Base-by-base conservation (phyloP, 2,797 vertebrate genomes). In the Pangasius djambal region DNA sequence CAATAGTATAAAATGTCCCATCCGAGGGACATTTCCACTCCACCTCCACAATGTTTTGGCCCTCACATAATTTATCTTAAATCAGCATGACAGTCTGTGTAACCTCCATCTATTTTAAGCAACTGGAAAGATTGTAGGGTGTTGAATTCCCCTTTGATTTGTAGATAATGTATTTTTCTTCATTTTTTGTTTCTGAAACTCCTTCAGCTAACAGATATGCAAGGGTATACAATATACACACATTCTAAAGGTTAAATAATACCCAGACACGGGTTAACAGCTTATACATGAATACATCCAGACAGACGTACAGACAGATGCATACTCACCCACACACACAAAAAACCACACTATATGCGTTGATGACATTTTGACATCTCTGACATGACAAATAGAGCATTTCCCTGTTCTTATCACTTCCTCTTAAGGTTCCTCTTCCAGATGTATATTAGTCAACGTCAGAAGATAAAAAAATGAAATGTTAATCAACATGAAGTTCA, bases 81-180 rank as follows among this genome's bases (percentile, higher is more conserved):
- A 69, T 82, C 18, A 86, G 9, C 15, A 50, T 50, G 6, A 50
- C 4, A 8, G 16, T 40, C 18, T 55, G 8, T 78, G 20, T 63
- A 57, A 67, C 20, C 63, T 69, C 59, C 28, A 6, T 31, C 44
- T 52, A 18, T 72, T 81, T 86, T 65, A 37, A 85, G 40, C 9
- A 37, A 12, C 16, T 79, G n/a, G 8, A 57, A 81, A 81, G 28
- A 22, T 15, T 48, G 25, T 40, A 28, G 50, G 20, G 20, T 15
- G 31, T 31, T 57, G 88, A 91, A 89, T 79, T 90, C 86, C 91
- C 88, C 89, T 86, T n/a, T 55, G 4, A 69, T 48, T 61, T 9
- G 25, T 0, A 72, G 40, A 63, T 40, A 52, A 48, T 20, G 16
- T 79, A 40, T 77, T 82, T 34, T 67, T 44, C 9, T 70, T 82